Conservation (phyloP, 2,797 vertebrate species). For the Sibirionetta formosa region DNA sequence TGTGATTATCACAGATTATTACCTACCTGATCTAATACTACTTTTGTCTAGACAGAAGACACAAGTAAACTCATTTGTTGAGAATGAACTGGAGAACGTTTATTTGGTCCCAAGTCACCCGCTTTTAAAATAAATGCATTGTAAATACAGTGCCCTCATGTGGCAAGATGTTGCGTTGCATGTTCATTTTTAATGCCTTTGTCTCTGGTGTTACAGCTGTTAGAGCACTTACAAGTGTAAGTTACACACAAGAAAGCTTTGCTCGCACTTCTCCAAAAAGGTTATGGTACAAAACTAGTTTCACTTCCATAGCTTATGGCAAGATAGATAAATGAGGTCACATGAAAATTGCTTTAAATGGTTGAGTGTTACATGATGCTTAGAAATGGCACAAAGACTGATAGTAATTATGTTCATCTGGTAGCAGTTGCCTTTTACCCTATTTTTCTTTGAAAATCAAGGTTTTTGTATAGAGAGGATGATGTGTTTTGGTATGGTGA, state of each 20-base stretch:
- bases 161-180: not conserved
- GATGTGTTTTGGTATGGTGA: not conserved
- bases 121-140: fast-evolving
- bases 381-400: not conserved
- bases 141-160: not conserved
- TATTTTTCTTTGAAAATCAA: not conserved
- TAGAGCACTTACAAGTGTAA: not conserved
- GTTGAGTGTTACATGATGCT: not conserved
- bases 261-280: not conserved
- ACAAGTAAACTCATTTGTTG: not conserved
- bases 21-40: not conserved
- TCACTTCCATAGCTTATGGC: not conserved
- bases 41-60: not conserved
- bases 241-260: not conserved
- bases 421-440: not conserved
- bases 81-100: not conserved
- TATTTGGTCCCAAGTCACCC: fast-evolving
- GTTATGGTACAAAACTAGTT: not conserved
- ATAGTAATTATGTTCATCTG: not conserved
- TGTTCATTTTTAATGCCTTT: not conserved
- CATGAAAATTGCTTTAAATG: not conserved
- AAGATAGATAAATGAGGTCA: not conserved
- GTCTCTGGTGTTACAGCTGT: not conserved
- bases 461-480: not conserved
- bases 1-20: not conserved